Evolutionary conservation across 1,140 invertebrate species (phyloP), one percentile per base, ranked within the genome.

Genomic region (Vanessa atalanta): DNA sequence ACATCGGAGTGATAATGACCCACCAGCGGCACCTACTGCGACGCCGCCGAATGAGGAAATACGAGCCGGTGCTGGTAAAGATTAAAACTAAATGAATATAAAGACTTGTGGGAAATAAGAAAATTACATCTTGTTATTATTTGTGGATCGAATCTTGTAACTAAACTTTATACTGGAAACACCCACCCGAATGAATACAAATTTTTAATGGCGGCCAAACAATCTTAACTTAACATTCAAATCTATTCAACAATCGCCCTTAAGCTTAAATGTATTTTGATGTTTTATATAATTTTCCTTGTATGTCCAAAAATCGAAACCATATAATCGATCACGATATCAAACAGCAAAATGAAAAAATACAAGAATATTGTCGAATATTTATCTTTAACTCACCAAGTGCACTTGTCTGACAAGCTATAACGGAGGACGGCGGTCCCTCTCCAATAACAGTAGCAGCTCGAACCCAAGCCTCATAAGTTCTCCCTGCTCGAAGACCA

Each of bases 391-490:
- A 66, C 77, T 82, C 77, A 93, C 93, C 91, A 70, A 92, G 79
- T 26, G 91, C 85, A 75, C 87, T 93, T 14, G 92, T 92, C 73
- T 93, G 91, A 75, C 91, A 92, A 43, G 87, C 87, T 0, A 92
- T 88, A 12, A 89, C 85, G 51, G 86, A 70, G 0, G 90, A 91
- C 31, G 94, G 85, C 57, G 94, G 94, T 1, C 97, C 97, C 89
- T 98, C 97, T 0, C 97, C 97, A 0, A 96, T 94, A 14, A 94
- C 93, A 3, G 96, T 98, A 4, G 96, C 95, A 0, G 97, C 97
- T 12, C 96, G 95, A 15, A 97, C 96, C 97, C 97, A 98, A 80
- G 97, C 96, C 84, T 97, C 96, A 84, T 97, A 97, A 26, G 95
- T 94, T 83, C 96, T 94, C 57, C 95, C 95, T 66, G 95, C 94